Evolutionary conservation across 2,888 invertebrate genomes (phyloP).

Genomic region (Thera britannica): DNA sequence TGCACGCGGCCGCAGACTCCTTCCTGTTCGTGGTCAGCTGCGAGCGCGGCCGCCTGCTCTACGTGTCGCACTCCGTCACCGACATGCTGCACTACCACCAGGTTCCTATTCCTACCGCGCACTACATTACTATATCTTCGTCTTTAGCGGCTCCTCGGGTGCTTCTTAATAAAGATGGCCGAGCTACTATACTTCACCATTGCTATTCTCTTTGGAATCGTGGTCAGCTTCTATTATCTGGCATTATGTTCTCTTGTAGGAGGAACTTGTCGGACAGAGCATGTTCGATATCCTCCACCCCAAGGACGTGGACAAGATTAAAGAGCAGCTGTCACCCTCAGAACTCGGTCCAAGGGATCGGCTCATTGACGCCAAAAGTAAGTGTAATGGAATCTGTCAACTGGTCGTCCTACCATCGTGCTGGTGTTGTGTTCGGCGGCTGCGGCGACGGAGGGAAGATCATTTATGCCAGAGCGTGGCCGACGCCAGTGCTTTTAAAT

Average conservation of each 20-base stretch:
- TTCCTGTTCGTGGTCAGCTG: conserved; percentile 97
- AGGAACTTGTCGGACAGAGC: conserved; percentile 95
- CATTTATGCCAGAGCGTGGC: too few species aligned
- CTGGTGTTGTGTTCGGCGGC: too few species aligned
- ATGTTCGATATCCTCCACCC: conserved; percentile 97
- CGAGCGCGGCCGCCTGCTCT: conserved; percentile 95
- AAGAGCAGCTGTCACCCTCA: conserved; percentile 96
- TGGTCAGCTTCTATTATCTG: background rate
- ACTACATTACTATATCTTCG: too few species aligned
- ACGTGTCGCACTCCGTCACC: conserved; percentile 95
- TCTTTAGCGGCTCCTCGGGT: too few species aligned
- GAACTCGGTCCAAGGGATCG: conserved; percentile 95
- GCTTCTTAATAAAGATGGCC: too few species aligned
- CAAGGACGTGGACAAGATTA: conserved; percentile 97
- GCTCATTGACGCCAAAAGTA: conserved; percentile 96
- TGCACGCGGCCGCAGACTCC: conserved; percentile 93
- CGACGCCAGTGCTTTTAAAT: too few species aligned
- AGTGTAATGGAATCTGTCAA: conserved; percentile 52
- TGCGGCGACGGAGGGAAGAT: too few species aligned
- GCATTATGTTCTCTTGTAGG: conserved; percentile 70
- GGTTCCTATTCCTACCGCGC: conserved; percentile 67
- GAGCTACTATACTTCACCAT: too few species aligned
- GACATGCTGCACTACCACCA: conserved; percentile 92
- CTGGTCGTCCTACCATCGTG: too few species aligned
- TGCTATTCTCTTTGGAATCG: background rate